Evolutionary conservation across 2,113 vertebrate species (phyloP).

Genomic region (Anoura caudifer): DNA sequence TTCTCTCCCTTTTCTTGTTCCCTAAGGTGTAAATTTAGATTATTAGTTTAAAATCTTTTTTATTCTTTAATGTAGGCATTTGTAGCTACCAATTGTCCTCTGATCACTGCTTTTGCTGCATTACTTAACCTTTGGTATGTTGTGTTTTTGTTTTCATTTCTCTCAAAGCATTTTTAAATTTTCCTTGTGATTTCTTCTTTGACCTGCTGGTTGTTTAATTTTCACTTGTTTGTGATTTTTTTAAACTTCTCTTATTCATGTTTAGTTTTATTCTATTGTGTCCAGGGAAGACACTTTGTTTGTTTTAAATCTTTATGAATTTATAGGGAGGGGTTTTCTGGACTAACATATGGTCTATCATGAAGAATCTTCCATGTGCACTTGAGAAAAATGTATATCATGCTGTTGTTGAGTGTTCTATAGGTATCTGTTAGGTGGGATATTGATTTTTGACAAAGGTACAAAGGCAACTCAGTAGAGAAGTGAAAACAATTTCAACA

Average conservation of each 20-base stretch:
- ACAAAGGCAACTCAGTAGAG: not conserved
- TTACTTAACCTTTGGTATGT: not conserved
- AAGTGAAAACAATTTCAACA: not conserved
- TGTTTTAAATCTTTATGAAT: not conserved
- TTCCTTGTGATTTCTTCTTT: slow-evolving; percentile 11
- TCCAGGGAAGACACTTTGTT: not conserved
- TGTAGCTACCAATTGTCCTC: not conserved
- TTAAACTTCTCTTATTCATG: not conserved
- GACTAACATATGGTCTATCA: not conserved
- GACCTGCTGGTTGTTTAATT: not conserved
- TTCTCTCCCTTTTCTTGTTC: not conserved
- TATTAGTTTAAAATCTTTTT: not conserved
- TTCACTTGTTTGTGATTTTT: not conserved
- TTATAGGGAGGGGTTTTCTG: not conserved
- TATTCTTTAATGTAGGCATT: not conserved
- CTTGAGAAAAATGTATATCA: not conserved
- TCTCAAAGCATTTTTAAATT: not conserved
- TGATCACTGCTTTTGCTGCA: not conserved
- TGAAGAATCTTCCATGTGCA: not conserved
- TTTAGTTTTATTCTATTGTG: not conserved
- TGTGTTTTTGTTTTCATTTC: not conserved
- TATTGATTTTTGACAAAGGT: not conserved
- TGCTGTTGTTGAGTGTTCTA: not conserved
- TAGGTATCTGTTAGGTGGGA: not conserved
- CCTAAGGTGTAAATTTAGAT: not conserved